Base-by-base conservation (phyloP, 2,888 invertebrate genomes). In the Rhogogaster chlorosoma region DNA sequence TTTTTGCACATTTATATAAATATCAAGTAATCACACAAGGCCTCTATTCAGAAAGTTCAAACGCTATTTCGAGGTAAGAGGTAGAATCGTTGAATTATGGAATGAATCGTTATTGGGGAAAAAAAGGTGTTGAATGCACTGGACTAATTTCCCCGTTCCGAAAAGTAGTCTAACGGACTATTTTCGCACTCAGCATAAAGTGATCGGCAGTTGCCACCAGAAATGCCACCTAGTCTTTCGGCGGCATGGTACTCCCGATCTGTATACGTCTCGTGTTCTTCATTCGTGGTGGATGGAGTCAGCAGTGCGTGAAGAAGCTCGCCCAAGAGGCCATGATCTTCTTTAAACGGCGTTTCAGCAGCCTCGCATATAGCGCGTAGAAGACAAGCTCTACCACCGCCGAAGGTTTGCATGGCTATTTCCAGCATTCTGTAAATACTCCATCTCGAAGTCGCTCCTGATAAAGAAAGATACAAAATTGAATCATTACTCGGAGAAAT, bases 351-450 rank as follows among this genome's bases (percentile, higher is more conserved):
- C 86, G 95, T 94, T 89, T 96, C 95, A 0, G 97, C 96, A 42
- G 96, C 95, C 92, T 97, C 97, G 91, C 97, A 97, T 91, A 97
- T 96, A 88, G 96, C 95, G 89, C 96, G 95, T 87, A 97, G 93
- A 88, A 97, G 92, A 93, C 97, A 97, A 57, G 95, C 95, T 87
- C 96, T 95, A 45, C 91, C 92, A 64, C 86, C 86, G 84, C 89
- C 90, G 71, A 89, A 83, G 32, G 86, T 73, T 70, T 95, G 94
- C 85, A 95, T 94, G 92, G 95, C 95, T 77, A 94, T 94, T 88
- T 96, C 95, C 42, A 96, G 91, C 83, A 95, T 94, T 90, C 95
- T 95, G 91, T 96, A 96, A 86, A 96, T 94, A 88, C 95, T 95
- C 96, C 96, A 96, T 92, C 91, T 70, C 29, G 83, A 83, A 26